phyloP scores from a whole-genome alignment of 30 jellyfish, hydroid and myxozoan species.

The Mastigias papua region DNA sequence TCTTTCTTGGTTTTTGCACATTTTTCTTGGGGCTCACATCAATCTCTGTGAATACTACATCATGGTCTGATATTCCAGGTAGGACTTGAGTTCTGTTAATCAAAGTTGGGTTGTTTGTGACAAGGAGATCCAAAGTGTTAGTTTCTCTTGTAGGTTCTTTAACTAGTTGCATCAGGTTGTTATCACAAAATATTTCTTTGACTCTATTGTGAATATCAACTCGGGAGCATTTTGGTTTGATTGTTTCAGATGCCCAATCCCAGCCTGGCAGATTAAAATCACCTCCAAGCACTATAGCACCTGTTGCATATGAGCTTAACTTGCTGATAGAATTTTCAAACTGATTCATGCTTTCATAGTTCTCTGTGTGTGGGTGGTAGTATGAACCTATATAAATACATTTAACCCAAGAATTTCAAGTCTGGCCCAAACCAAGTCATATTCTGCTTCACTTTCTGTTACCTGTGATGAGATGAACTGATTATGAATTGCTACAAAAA shows the following conservation, averaged over 20 bases:
- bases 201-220: neutral
- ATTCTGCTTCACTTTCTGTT: conserved; percentile 38
- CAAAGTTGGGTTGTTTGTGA: neutral
- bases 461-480: conserved; percentile 6
- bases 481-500: conserved; percentile 1
- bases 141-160: conserved; percentile 26
- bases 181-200: neutral
- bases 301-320: neutral
- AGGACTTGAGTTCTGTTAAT: neutral
- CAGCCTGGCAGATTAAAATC: conserved; percentile 50
- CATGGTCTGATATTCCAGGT: conserved; percentile 45
- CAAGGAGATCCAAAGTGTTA: conserved; percentile 46
- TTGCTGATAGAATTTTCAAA: neutral
- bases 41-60: neutral
- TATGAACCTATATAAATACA: conserved; percentile 30
- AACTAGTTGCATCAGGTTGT: neutral
- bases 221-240: neutral
- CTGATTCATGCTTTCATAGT: conserved; percentile 23
- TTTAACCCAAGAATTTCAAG: conserved; percentile 3
- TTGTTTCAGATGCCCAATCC: conserved; percentile 21
- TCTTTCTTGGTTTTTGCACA: neutral
- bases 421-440: conserved; percentile 48
- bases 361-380: conserved; percentile 43
- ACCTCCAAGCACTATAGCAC: conserved; percentile 6
- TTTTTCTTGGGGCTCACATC: neutral